These are phyloP conservation scores for Brachymystax lenok DNA, from an alignment of 2,797 vertebrate species.

Conservation along the genomic window DNA sequence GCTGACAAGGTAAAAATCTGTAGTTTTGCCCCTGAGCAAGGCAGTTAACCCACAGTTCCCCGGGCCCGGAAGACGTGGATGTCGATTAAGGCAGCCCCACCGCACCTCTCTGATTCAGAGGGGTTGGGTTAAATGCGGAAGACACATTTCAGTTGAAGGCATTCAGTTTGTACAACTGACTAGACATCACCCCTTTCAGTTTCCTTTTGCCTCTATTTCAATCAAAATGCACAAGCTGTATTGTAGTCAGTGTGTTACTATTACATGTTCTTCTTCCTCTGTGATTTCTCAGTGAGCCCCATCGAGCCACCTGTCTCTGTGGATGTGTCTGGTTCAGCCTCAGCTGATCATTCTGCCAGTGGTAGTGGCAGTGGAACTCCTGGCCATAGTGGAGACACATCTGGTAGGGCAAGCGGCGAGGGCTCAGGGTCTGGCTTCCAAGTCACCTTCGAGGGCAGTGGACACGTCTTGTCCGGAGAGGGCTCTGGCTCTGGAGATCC, in stretches of 20 bases:
- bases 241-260: not conserved
- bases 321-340: conserved; percentile 64
- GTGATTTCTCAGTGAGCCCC: conserved; percentile 45
- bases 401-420: conserved; percentile 26
- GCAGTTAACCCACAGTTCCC: too few relatives aligned
- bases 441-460: conserved; percentile 20
- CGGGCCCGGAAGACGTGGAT: too few relatives aligned
- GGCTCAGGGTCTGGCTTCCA: conserved; percentile 2
- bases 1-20: not conserved
- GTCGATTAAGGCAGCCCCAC: too few relatives aligned
- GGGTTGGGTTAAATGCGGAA: too few relatives aligned
- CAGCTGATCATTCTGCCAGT: conserved; percentile 54
- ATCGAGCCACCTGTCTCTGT: conserved; percentile 59
- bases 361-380: conserved; percentile 1
- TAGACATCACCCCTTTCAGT: too few relatives aligned
- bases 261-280: not conserved
- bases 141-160: too few relatives aligned
- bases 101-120: too few relatives aligned
- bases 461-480: conserved; percentile 23
- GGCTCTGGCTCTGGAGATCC: conserved; percentile 49
- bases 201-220: too few relatives aligned
- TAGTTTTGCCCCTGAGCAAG: too few relatives aligned
- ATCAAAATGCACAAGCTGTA: not conserved
- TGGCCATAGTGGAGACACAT: conserved; percentile 40
- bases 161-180: too few relatives aligned